Evolutionary conservation across 2,888 invertebrate genomes (phyloP).

Genomic region (Campoplex capitator): DNA sequence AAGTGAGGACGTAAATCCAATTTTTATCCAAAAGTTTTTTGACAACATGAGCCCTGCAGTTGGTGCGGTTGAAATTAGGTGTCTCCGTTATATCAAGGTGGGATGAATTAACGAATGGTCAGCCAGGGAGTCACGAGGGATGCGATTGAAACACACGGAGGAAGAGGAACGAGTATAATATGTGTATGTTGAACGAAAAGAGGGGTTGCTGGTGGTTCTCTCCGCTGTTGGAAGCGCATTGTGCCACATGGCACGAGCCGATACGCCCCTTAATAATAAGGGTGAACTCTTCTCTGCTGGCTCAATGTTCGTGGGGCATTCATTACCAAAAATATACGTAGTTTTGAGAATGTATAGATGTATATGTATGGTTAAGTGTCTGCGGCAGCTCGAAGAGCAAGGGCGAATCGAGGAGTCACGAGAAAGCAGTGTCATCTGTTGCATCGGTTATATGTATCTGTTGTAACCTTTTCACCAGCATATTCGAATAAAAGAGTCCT

Average conservation of each 20-base stretch:
- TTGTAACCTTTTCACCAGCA: slow-evolving; percentile 55
- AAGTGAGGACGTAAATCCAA: background rate
- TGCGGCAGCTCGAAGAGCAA: slow-evolving; percentile 55
- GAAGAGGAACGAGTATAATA: slow-evolving; percentile 19
- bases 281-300: slow-evolving; percentile 63
- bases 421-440: slow-evolving; percentile 81
- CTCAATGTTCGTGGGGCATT: slow-evolving; percentile 66
- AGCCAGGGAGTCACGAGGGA: slow-evolving; percentile 24
- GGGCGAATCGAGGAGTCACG: slow-evolving; percentile 68
- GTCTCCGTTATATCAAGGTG: background rate
- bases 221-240: slow-evolving; percentile 55
- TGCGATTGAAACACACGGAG: background rate
- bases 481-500: slow-evolving; percentile 63
- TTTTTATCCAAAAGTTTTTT: background rate
- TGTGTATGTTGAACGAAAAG: slow-evolving; percentile 28
- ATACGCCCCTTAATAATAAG: slow-evolving; percentile 74
- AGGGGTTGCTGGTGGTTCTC: slow-evolving; percentile 43
- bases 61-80: slow-evolving; percentile 32
- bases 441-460: slow-evolving; percentile 78
- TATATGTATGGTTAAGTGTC: slow-evolving; percentile 36
- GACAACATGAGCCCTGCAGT: background rate
- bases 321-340: slow-evolving; percentile 46
- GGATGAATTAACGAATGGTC: slow-evolving; percentile 18
- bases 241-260: slow-evolving; percentile 81
- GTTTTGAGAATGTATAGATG: slow-evolving; percentile 18